Base-by-base conservation (phyloP, 2,797 vertebrate species). In the Trematocara caparti region DNA sequence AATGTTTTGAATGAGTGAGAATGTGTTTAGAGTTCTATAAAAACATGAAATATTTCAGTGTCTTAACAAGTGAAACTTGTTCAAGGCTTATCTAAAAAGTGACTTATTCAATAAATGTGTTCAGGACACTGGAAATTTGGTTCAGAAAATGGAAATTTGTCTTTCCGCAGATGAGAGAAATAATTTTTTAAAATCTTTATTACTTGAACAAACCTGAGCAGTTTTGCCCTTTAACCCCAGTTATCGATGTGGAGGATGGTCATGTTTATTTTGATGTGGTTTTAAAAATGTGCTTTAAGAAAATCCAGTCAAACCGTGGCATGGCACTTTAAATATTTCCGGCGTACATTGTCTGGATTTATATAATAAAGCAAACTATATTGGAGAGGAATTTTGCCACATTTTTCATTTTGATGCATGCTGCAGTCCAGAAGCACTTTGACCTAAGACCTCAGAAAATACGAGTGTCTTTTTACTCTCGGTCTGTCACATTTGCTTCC, bases 401-500 rank as follows among this genome's bases (percentile, higher is more conserved):
- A 24, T 27, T 69, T 69, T 6, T 45, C 0, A 69, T 45, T 17
- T 27, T 17, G 38, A 27, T 45, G 5, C 38, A 11, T 0, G 38
- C 21, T 45, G 38, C 64, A 2, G 14, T 24, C 30, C 4, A 36
- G 69, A n/a, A 38, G 36, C 6, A 11, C 34, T 59, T 11, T 75
- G 75, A 72, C n/a, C 48, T 43, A 49, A 53, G 40, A 53, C 19
- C 34, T 40, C 14, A 53, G 11, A 69, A 43, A 27, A 69, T 47
- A 2, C 36, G 5, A 73, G 69, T 57, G 57, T 53, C 14, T 14
- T 66, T 69, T 71, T 76, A 30, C 73, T 79, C 74, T 82, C 17
- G 36, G 6, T 81, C 84, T 84, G 89, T 84, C 83, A 88, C 12
- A 5, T 84, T 75, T 91, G 92, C 92, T 92, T 92, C 86, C 21